Base-by-base conservation (phyloP, 2,113 vertebrate genomes). In the Thinocorus orbignyianus region DNA sequence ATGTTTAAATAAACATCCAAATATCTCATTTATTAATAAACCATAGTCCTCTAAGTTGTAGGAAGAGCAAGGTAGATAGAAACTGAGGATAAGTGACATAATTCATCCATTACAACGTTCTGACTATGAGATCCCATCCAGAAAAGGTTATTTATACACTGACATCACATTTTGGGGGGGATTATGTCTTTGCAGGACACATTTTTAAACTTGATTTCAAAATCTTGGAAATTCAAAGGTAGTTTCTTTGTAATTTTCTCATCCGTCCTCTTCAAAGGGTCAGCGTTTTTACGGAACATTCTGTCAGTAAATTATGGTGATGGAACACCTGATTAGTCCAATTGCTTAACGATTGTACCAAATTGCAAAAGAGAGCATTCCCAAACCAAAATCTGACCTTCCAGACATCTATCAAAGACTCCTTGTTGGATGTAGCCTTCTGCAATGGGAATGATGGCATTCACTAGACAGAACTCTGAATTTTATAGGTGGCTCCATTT, bases 21-120 rank as follows among this genome's bases (percentile, higher is more conserved):
- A 69, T 69, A 92, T 26, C 60, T 78, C 80, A 42, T 79, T 93
- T 93, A 93, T 91, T 92, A 94, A 91, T 92, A 94, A 93, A 76
- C 28, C 49, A 42, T 5, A 91, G 37, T 12, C 83, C 73, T 66
- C 73, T 66, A 72, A 79, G 72, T 51, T 66, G 44, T 61, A 79
- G n/a, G 69, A 87, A 87, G 23, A 94, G 54, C 31, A 54, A 85
- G n/a, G 33, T 58, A 69, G 54, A 65, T 8, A 81, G 71, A 79
- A 80, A 81, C 31, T 35, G n/a, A 80, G 35, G n/a, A 31, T 52
- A 91, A 79, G 52, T 58, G 49, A 72, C 73, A 48, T 78, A 37
- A 72, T 13, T 80, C 3, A 2, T 58, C 42, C 69, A 77, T 87
- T 76, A 74, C 61, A 78, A 15, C 1, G 1, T 35, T 74, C 14